These are phyloP conservation scores for Parapristionchus giblindavisi DNA, from an alignment of 2,888 invertebrate genomes.

Conservation along the genomic window DNA sequence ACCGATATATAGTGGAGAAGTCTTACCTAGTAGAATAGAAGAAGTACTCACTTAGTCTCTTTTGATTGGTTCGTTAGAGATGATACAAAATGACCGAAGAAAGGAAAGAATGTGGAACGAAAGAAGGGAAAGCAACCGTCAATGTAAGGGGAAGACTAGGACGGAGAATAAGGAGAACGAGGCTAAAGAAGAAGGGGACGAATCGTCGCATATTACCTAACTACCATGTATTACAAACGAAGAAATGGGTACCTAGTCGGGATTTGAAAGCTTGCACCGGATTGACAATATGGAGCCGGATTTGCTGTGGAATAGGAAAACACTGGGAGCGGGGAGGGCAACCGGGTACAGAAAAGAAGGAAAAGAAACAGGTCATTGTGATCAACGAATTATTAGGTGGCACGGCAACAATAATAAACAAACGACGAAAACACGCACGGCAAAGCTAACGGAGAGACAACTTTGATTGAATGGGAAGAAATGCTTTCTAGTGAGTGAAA, in stretches of 20 bases:
- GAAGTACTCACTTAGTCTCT: no score
- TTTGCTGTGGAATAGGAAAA: neutral
- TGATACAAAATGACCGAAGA: no score
- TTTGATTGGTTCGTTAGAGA: no score
- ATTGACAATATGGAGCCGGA: neutral
- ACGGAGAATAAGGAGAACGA: neutral
- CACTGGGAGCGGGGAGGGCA: constrained; percentile 13
- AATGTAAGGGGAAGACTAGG: neutral
- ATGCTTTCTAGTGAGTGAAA: neutral
- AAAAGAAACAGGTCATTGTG: constrained; percentile 17
- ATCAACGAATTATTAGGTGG: constrained; percentile 25
- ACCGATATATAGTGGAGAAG: no score
- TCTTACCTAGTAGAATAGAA: constrained; percentile 24
- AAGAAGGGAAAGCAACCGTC: neutral
- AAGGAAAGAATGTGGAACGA: neutral
- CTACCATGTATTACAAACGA: constrained; percentile 33
- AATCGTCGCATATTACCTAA: constrained; percentile 36
- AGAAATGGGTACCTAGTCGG: constrained; percentile 32
- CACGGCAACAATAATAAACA: neutral
- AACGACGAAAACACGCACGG: constrained; percentile 1
- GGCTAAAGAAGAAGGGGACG: constrained; percentile 4
- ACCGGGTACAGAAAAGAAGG: neutral
- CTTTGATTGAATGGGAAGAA: no score
- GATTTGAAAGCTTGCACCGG: constrained; percentile 18
- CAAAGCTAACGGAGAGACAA: neutral